These are phyloP conservation scores for Myripristis murdjan DNA, from an alignment of 2,797 vertebrate genomes.

Conservation along the genomic window DNA sequence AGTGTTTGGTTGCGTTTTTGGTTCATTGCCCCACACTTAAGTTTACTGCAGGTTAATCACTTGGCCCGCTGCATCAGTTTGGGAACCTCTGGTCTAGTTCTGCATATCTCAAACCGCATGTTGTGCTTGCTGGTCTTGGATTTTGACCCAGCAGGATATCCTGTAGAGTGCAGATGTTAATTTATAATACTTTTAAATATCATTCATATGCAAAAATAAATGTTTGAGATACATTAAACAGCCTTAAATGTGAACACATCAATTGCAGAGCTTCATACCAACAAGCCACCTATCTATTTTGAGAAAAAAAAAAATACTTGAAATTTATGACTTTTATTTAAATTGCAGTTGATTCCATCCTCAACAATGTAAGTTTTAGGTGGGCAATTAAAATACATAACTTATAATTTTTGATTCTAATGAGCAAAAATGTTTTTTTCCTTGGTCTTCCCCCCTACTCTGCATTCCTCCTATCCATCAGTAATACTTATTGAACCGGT, in stretches of 20 bases:
- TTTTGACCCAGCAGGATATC: conserved; percentile 31
- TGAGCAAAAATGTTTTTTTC: not conserved
- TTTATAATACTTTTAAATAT: conserved; percentile 10
- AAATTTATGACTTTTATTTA: conserved; percentile 14
- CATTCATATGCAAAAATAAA: not conserved
- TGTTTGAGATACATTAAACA: conserved; percentile 6
- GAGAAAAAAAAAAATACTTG: not conserved
- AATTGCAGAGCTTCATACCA: conserved; percentile 24
- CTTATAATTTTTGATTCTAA: not conserved
- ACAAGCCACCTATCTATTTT: not conserved
- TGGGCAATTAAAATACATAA: not conserved
- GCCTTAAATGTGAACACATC: not conserved
- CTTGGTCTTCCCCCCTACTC: conserved; percentile 21
- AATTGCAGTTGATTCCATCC: conserved; percentile 2
- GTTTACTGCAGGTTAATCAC: conserved; percentile 29
- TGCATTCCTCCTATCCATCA: conserved; percentile 92
- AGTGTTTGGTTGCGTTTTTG: conserved; percentile 6
- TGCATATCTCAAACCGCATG: not conserved
- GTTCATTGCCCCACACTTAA: conserved; percentile 12
- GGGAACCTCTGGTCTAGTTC: conserved; percentile 7
- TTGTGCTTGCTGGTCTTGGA: not conserved
- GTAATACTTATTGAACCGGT: not conserved
- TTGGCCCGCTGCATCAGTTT: not conserved
- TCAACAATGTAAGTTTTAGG: conserved; percentile 6
- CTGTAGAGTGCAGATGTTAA: conserved; percentile 86